Percentiles rank a stretch among this genome's conserved stretches.
These are phyloP conservation scores for Carduelis carduelis DNA, from an alignment of 2,797 vertebrate genomes.

Conservation along the genomic window DNA sequence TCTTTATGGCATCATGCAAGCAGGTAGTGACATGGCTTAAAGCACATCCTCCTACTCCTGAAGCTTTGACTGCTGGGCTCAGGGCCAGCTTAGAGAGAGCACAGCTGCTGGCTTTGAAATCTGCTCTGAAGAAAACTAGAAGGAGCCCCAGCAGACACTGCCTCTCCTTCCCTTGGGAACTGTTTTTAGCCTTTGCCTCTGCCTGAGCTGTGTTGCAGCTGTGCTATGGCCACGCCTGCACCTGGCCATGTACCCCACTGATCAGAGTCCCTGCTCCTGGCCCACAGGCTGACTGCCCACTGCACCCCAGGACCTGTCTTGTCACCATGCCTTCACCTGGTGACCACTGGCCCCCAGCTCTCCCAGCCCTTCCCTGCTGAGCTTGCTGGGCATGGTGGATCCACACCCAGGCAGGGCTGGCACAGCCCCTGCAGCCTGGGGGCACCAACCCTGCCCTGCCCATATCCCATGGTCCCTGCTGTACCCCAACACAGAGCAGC, in stretches of 20 bases:
- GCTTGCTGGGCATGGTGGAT: rapidly evolving
- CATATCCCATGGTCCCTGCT: background rate
- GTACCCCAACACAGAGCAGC: background rate
- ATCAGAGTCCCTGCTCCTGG: background rate
- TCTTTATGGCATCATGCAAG: background rate
- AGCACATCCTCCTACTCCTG: rapidly evolving
- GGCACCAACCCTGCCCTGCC: background rate
- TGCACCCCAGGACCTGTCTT: background rate
- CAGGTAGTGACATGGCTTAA: background rate
- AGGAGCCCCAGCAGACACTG: background rate
- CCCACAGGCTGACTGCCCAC: too few species aligned
- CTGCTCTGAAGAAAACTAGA: background rate
- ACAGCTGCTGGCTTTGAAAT: background rate
- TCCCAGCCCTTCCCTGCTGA: background rate
- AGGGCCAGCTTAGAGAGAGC: background rate
- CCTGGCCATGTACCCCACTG: background rate
- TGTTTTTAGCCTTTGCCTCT: background rate
- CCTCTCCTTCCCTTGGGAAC: background rate
- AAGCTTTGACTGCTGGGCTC: background rate
- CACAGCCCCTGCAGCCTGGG: background rate
- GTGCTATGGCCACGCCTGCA: rapidly evolving
- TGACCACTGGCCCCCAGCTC: background rate
- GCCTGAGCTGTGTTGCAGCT: background rate
- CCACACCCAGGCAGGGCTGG: background rate
- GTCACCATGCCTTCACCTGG: rapidly evolving